Base-by-base conservation (phyloP, 2,797 vertebrate species). In the Hypotaenidia okinawae region DNA sequence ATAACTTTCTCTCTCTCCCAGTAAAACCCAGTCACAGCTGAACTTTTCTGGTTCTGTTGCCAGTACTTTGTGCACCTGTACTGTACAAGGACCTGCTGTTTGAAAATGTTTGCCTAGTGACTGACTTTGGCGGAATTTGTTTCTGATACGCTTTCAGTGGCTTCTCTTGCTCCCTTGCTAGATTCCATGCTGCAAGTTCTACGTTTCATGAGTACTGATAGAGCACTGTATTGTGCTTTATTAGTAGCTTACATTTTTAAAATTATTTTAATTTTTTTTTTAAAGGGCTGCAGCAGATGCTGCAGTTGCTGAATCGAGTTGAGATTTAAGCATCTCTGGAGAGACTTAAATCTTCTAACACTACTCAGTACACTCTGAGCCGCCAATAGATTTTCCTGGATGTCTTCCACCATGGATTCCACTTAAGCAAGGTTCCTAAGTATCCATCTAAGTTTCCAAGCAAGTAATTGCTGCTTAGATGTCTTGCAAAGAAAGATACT, bases 381-480 rank as follows among this genome's bases (percentile, higher is more conserved):
- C 5, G 39, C 96, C 95, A 97, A 47, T 92, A 95, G 91, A 96
- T 96, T 97, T 97, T 97, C 97, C 97, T 97, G 97, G 97, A 97
- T 70, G 66, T 79, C 66, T 96, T 97, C 97, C 97, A 97, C 82
- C 80, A 49, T 83, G 72, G 93, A 96, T 97, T 96, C 92, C 94
- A 92, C 95, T 96, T 95, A 93, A 96, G 94, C 88, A 95, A 97
- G 76, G 86, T 93, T 95, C 93, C 57, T 96, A 93, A 96, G 86
- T 89, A 96, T 96, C 92, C n/a, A 14, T 95, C 89, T 96, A 87
- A 96, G 79, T 97, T 97, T 97, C 96, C 97, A 97, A 83, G 84
- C 89, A 92, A 91, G 88, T 93, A 95, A 96, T 91, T 96, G 59
- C 86, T 94, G 89, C 89, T 96, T 93, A 95, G 94, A 92, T 75